Evolutionary conservation across 92 coral and sea anemone species (phyloP).

Genomic region (Pocillopora grandis): DNA sequence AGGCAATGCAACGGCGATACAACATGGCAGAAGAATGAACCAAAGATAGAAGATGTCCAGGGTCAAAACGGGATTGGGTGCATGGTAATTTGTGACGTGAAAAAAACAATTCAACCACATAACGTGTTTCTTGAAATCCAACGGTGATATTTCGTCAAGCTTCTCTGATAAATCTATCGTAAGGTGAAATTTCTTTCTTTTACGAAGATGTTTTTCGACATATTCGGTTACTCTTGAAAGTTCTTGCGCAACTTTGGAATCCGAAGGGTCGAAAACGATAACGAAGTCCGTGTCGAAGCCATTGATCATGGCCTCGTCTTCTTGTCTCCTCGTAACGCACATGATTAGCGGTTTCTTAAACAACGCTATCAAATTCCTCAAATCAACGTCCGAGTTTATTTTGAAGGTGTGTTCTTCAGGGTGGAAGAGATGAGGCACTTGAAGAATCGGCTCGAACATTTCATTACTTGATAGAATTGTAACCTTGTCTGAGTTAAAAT

Average conservation of each 20-base stretch:
- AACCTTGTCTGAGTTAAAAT: constrained; percentile 37
- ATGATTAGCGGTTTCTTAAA: constrained; percentile 30
- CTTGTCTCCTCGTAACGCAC: constrained; percentile 49
- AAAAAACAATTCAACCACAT: constrained; percentile 51
- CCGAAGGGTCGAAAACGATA: background rate
- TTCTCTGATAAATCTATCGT: constrained; percentile 19
- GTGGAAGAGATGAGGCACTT: constrained; percentile 1
- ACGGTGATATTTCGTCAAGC: constrained; percentile 39
- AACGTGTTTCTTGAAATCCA: constrained; percentile 12
- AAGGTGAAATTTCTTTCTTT: constrained; percentile 21
- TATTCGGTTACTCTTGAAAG: background rate
- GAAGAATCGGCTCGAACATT: constrained; percentile 37
- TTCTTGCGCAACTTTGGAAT: background rate
- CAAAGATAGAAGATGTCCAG: constrained; percentile 10
- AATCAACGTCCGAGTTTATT: constrained; percentile 18
- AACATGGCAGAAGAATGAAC: constrained; percentile 39
- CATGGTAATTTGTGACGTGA: constrained; percentile 46
- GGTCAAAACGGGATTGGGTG: constrained; percentile 25
- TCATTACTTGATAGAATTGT: constrained; percentile 40
- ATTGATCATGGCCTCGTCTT: constrained; percentile 27
- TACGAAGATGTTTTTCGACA: background rate
- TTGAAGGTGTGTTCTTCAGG: constrained; percentile 29
- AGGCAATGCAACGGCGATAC: constrained; percentile 28
- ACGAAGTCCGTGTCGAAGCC: constrained; percentile 25
- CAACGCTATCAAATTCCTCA: constrained; percentile 4